These are phyloP conservation scores for Urechis unicinctus DNA, from an alignment of 2,888 invertebrate species.

Conservation along the genomic window DNA sequence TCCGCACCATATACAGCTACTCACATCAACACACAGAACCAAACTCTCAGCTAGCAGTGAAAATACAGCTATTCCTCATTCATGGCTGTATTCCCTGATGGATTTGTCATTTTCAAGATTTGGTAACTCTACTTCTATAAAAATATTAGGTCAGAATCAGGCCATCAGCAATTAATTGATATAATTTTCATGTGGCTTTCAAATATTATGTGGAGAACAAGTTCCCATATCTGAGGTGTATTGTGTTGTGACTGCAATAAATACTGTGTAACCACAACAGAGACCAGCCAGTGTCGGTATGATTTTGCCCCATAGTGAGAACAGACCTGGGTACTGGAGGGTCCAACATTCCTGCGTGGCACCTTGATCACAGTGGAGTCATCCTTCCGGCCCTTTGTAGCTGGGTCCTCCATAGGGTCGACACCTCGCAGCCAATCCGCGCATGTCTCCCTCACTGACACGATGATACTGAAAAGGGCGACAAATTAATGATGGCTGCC, in stretches of 20 bases:
- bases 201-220: too few species aligned
- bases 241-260: too few species aligned
- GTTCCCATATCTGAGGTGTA: too few species aligned
- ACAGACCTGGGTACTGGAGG: slow-evolving; percentile 55
- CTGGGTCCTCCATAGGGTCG: slow-evolving; percentile 87
- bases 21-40: slow-evolving; percentile 51
- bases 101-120: too few species aligned
- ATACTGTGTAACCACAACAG: too few species aligned
- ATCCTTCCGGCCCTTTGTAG: slow-evolving; percentile 87
- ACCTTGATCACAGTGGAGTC: slow-evolving; percentile 77
- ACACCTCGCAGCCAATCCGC: slow-evolving; percentile 92
- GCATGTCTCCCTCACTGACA: slow-evolving; percentile 93
- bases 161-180: too few species aligned
- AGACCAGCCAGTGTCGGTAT: too few species aligned
- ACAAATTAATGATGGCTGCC: neutral
- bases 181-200: too few species aligned
- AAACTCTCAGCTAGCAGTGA: neutral
- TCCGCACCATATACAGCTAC: slow-evolving; percentile 98
- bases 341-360: slow-evolving; percentile 83
- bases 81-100: too few species aligned
- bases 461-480: slow-evolving; percentile 69
- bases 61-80: neutral
- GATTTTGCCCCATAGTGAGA: too few species aligned
- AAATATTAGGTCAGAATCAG: too few species aligned
- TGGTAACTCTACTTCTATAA: too few species aligned